Conservation (phyloP, 2,797 vertebrate genomes). For the Mallotus villosus region DNA sequence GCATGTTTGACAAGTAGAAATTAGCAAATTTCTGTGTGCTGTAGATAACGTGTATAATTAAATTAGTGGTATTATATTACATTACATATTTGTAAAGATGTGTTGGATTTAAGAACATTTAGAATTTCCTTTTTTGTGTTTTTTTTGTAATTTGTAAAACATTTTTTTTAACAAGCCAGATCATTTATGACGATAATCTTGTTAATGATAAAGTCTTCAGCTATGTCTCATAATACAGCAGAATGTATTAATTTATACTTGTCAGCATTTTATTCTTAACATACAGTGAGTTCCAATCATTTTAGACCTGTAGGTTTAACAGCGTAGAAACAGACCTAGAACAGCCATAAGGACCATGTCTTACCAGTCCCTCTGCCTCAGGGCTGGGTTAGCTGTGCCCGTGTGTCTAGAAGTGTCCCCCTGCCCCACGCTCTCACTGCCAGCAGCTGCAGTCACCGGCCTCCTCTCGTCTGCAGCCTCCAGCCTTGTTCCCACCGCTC, state of each 20-base stretch:
- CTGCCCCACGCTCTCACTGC: not conserved
- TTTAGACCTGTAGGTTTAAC: not conserved
- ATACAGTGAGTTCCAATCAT: not conserved
- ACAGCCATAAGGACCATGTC: not conserved
- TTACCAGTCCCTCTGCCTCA: not conserved
- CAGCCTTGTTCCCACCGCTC: no score
- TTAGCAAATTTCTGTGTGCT: no score
- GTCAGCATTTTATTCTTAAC: not conserved
- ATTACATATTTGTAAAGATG: not conserved
- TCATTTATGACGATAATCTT: not conserved
- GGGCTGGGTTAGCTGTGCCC: no score
- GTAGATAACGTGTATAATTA: not conserved
- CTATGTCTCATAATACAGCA: no score
- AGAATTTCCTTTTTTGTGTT: not conserved
- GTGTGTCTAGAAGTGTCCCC: not conserved
- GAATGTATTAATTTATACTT: no score
- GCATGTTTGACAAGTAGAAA: not conserved
- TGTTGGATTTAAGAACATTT: not conserved
- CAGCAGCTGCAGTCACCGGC: no score
- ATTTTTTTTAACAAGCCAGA: not conserved
- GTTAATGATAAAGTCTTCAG: no score
- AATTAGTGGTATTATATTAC: not conserved
- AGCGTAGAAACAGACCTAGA: not conserved
- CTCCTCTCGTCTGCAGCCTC: no score
- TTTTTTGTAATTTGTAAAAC: not conserved